Percentiles rank a stretch among this genome's conserved stretches.
Evolutionary conservation across 2,113 vertebrate species (phyloP).

Genomic region (Passer domesticus): DNA sequence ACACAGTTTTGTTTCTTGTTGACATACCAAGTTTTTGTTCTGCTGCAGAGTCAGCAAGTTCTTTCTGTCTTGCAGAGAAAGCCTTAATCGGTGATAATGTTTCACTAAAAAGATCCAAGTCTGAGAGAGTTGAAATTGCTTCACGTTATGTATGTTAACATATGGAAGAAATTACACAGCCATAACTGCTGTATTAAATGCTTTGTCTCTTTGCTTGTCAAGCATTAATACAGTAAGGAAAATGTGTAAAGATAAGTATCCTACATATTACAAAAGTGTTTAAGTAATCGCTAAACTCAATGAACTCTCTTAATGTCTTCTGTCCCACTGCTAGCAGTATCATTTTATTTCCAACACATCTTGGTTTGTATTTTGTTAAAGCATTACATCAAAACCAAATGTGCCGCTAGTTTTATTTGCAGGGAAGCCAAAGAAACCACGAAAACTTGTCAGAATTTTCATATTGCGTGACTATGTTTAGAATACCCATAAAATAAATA

Average conservation of each 20-base stretch:
- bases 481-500: background rate
- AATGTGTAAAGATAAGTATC: conserved; percentile 27
- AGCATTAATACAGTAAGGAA: conserved; percentile 45
- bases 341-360: background rate
- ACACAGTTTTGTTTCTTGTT: conserved; percentile 3
- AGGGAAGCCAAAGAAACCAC: background rate
- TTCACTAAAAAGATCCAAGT: conserved; percentile 62
- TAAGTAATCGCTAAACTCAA: background rate
- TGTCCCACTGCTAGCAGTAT: conserved; percentile 11
- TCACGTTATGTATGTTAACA: conserved; percentile 53
- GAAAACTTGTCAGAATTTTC: background rate
- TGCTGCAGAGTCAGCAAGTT: conserved; percentile 62
- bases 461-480: background rate
- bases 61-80: conserved; percentile 53
- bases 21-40: conserved; percentile 41
- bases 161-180: conserved; percentile 45
- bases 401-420: conserved; percentile 1
- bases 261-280: conserved; percentile 12
- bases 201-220: conserved; percentile 54
- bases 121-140: conserved; percentile 39
- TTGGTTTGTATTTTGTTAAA: background rate
- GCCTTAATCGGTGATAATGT: conserved; percentile 60
- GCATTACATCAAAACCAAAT: conserved; percentile 34
- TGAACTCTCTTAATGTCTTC: conserved; percentile 23
- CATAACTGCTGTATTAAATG: conserved; percentile 29